Conservation (phyloP, 2,888 invertebrate species). For the Synanthedon vespiformis region DNA sequence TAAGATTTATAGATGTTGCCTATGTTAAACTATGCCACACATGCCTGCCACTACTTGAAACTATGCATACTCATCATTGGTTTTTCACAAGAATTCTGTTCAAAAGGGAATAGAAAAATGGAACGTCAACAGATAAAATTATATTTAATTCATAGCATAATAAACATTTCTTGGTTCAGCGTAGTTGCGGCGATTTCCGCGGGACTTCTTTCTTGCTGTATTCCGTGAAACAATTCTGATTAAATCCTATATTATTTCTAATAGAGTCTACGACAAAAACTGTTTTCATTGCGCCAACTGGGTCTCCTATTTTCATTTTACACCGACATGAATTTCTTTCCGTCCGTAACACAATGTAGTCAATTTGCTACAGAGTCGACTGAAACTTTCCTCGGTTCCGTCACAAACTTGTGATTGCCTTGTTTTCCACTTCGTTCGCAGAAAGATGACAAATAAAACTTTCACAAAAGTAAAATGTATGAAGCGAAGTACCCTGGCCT, state of each 20-base stretch:
- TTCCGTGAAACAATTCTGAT: neutral
- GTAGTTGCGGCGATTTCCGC: neutral
- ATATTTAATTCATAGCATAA: neutral
- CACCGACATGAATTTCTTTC: constrained; percentile 12
- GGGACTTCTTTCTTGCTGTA: neutral
- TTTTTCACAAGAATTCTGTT: too few species aligned
- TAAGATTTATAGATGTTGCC: too few species aligned
- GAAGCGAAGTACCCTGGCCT: constrained; percentile 1
- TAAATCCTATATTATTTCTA: constrained; percentile 7
- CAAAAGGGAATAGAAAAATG: too few species aligned
- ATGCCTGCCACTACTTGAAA: too few species aligned
- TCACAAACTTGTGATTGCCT: constrained; percentile 54
- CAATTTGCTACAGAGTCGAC: constrained; percentile 42
- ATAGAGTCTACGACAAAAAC: constrained; percentile 14
- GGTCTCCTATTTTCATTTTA: constrained; percentile 21
- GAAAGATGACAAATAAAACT: constrained; percentile 47
- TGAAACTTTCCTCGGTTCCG: constrained; percentile 38
- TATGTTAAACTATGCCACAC: too few species aligned
- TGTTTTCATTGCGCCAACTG: constrained; percentile 20
- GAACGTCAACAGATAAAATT: too few species aligned
- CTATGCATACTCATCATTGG: too few species aligned
- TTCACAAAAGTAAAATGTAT: constrained; percentile 7
- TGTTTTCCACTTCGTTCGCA: constrained; percentile 44
- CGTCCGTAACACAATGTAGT: constrained; percentile 44
- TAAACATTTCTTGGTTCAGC: neutral